phyloP scores from a whole-genome alignment of 2,797 vertebrate species.

The Lepus townsendii region DNA sequence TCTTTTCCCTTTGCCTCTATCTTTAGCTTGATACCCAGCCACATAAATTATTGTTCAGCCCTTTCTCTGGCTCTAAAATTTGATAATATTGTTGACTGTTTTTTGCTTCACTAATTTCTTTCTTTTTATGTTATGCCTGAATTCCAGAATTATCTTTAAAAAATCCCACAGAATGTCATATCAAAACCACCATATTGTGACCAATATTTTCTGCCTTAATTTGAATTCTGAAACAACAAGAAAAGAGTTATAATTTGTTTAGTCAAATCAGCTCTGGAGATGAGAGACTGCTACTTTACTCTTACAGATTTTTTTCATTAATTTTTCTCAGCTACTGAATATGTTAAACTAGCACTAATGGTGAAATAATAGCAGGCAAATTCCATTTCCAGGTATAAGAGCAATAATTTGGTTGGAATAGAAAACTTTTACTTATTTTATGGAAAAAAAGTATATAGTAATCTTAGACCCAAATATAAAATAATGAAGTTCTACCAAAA shows the following conservation, averaged over 20 bases:
- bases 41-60: not conserved
- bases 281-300: not conserved
- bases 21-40: not conserved
- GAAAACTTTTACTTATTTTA: not conserved
- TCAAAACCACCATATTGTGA: not conserved
- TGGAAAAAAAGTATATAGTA: not conserved
- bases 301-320: not conserved
- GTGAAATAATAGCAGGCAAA: not conserved
- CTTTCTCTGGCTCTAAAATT: not conserved
- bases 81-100: not conserved
- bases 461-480: not conserved
- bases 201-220: slow-evolving; percentile 24
- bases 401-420: not conserved
- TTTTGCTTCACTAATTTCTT: not conserved
- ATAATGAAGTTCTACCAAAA: not conserved
- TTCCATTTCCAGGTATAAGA: not conserved
- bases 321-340: slow-evolving; percentile 18
- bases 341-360: not conserved
- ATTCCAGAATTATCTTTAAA: slow-evolving; percentile 43
- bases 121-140: not conserved
- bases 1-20: slow-evolving; percentile 3
- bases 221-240: slow-evolving; percentile 27
- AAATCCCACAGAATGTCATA: not conserved
- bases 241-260: not conserved
- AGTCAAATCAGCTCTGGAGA: not conserved